Evolutionary conservation across 2,888 invertebrate species (phyloP).

Genomic region (Dyspetes luteomarginatus): DNA sequence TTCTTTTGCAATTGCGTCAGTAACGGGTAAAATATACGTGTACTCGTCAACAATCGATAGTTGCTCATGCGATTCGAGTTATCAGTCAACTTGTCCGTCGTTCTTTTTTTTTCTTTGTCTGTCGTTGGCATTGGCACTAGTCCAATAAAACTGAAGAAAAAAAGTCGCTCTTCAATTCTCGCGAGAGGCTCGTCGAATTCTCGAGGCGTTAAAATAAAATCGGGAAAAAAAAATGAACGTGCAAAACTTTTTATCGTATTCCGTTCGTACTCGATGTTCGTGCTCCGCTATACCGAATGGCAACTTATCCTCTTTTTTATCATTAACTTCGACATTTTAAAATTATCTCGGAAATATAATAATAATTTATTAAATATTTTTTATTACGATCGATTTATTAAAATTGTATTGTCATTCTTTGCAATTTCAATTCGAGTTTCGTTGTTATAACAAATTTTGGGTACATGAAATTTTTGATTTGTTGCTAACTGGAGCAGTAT

Average conservation of each 20-base stretch:
- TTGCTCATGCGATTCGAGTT: conserved; percentile 36
- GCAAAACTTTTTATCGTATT: neutral
- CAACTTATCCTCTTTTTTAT: conserved; percentile 14
- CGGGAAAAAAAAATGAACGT: neutral
- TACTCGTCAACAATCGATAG: conserved; percentile 30
- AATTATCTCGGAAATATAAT: neutral
- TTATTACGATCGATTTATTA: neutral
- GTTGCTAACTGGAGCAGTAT: conserved; percentile 34
- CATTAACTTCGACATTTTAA: neutral
- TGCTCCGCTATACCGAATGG: conserved; percentile 15
- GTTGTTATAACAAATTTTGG: conserved; percentile 1
- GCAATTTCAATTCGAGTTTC: neutral
- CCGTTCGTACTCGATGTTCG: neutral
- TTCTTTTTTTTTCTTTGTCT: conserved; percentile 3
- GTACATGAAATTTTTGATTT: neutral
- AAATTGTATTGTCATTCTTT: neutral
- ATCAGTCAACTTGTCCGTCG: conserved; percentile 24
- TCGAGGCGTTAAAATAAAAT: conserved; percentile 37
- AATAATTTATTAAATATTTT: neutral
- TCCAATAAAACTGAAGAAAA: conserved; percentile 36
- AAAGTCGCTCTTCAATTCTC: conserved; percentile 28
- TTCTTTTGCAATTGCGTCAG: conserved; percentile 10
- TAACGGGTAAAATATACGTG: conserved; percentile 9
- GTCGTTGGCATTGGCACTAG: conserved; percentile 31
- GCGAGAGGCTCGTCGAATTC: conserved; percentile 9